phyloP scores from a whole-genome alignment of 2,888 invertebrate genomes.

The Physocephala rufipes region DNA sequence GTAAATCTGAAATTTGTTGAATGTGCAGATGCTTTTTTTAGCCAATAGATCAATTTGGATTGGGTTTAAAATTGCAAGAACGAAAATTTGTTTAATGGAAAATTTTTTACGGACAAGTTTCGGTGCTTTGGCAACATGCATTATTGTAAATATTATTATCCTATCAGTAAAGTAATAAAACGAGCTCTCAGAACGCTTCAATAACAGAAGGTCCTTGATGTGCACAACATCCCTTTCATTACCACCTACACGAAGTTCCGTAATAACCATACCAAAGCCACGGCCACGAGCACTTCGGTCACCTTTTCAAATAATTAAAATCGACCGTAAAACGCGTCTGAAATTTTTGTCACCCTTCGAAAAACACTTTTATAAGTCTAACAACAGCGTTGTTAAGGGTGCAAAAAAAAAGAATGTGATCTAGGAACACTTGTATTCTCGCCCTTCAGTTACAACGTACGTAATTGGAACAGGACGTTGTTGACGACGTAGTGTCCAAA shows the following conservation, averaged over 20 bases:
- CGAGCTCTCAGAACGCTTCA: background rate
- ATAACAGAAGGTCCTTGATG: background rate
- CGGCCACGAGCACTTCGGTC: background rate
- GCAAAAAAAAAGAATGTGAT: background rate
- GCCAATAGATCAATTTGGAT: no score
- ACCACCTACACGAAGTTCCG: conserved; percentile 17
- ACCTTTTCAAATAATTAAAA: conserved; percentile 20
- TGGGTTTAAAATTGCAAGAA: no score
- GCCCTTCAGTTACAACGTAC: conserved; percentile 7
- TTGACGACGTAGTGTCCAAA: background rate
- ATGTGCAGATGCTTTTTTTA: no score
- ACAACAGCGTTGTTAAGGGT: conserved; percentile 9
- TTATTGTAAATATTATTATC: no score
- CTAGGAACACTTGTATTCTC: background rate
- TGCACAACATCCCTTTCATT: no score
- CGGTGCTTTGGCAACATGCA: no score
- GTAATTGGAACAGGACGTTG: background rate
- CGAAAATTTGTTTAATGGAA: no score
- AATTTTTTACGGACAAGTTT: no score
- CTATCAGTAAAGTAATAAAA: no score
- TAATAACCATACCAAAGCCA: conserved; percentile 4
- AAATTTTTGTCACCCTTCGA: conserved; percentile 11
- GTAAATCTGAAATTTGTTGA: no score
- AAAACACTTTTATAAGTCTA: conserved; percentile 13
- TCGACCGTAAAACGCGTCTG: conserved; percentile 24